Base-by-base conservation (phyloP, 2,797 vertebrate genomes). In the Eremophila alpestris region DNA sequence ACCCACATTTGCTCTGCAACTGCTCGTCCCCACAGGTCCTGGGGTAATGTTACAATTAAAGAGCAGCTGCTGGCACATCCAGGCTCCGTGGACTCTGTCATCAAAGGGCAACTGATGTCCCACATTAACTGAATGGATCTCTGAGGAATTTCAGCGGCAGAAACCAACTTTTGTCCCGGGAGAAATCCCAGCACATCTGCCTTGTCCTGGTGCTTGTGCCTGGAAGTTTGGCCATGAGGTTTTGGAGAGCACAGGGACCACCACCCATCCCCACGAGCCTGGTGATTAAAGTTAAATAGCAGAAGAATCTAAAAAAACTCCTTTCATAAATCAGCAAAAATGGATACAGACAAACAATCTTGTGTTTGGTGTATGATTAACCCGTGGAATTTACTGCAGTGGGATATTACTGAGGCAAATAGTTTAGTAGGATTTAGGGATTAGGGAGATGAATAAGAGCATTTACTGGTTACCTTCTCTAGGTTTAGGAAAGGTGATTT, bases 321-420 rank as follows among this genome's bases (percentile, higher is more conserved):
- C 49, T 62, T 79, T 76, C 40, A 76, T 40, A 34, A 58, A 75
- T 32, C 83, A 73, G 51, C 75, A 86, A 81, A 95, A 95, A 93
- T 91, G 79, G 83, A 96, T 89, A 94, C 87, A 91, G 93, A 89
- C 88, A 92, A 96, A 95, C 52, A 91, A 87, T 95, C 94, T 94
- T 38, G 74, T 78, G 82, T 84, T 91, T 56, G 81, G 94, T 97
- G 51, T 96, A 97, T 97, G 93, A 97, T 97, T 97, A 97, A 97
- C 96, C 81, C 73, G 11, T 92, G 96, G 97, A 96, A 97, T 97
- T 97, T 97, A 97, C 96, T 97, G 96, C 96, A 88, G 87, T 36
- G 69, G 79, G 93, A 96, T 92, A 90, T 95, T 92, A 95, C 93
- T 68, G 91, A 94, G 64, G 63, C 96, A 96, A 93, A 93, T 87